Base-by-base conservation (phyloP, 2,797 vertebrate species). In the Mycteria americana region DNA sequence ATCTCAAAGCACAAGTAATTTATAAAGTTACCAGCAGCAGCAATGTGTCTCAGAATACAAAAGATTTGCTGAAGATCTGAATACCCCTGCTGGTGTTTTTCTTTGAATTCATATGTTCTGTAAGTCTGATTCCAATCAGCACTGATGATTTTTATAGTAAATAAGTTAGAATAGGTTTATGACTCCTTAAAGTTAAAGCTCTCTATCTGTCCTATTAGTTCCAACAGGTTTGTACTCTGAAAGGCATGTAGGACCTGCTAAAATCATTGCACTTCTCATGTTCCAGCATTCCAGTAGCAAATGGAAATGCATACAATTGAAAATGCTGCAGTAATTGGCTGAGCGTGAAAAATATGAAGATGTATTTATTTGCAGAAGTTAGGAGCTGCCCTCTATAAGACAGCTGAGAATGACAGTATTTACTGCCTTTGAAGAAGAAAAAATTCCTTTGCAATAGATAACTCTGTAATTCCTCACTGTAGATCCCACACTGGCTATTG, bases 251-350 rank as follows among this genome's bases (percentile, higher is more conserved):
- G 41, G 65, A 91, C 51, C 50, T 85, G 85, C 73, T 94, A 94
- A 96, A 96, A 96, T 75, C 88, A n/a, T 92, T 68, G 28, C 75
- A 76, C 10, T 83, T 94, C 53, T 88, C 41, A 45, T 39, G 24
- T 39, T 46, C 70, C 72, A 81, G 41, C 53, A 59, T 62, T 60
- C 56, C 57, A n/a, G 57, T 30, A n/a, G 35, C 39, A 92, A 93
- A 80, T 88, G 46, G 76, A 68, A 76, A 21, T 25, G 21, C 24
- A 31, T 31, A 8, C 41, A 77, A 70, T 56, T 74, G 89, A 63
- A 78, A 92, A 89, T 48, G 30, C 7, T 67, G 9, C 50, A 56
- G 33, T 63, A 89, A 94, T 79, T 62, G 39, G 4, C 28, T 35
- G 43, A 77, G 33, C 59, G 48, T 67, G 35, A 95, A 92, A 86